Evolutionary conservation across 30 jellyfish, hydroid and myxozoan genomes (phyloP).

Genomic region (Cassiopea xamachana): DNA sequence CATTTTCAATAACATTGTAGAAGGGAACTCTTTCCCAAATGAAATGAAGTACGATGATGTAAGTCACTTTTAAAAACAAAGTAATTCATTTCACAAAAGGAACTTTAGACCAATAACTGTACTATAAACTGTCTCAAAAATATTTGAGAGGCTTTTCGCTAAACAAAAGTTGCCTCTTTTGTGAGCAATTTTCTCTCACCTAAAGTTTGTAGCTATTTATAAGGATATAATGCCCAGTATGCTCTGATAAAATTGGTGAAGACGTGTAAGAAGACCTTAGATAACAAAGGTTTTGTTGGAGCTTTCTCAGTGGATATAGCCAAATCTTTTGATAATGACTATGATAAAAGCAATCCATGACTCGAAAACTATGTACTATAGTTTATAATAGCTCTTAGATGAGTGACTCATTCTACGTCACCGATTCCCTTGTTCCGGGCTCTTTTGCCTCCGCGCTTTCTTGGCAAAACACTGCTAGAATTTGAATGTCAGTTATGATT

Average conservation of each 20-base stretch:
- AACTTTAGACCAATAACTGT: background rate
- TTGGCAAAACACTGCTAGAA: too few species aligned
- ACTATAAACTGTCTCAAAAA: slow-evolving; percentile 25
- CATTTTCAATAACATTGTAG: background rate
- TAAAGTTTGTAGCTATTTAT: slow-evolving; percentile 37
- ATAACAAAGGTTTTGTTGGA: slow-evolving; percentile 39
- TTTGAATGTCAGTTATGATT: too few species aligned
- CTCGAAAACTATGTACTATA: too few species aligned
- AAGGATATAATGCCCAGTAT: slow-evolving; percentile 45
- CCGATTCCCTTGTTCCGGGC: too few species aligned
- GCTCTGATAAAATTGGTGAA: slow-evolving; percentile 33
- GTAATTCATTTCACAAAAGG: background rate
- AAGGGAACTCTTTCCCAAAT: background rate
- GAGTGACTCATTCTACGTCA: too few species aligned
- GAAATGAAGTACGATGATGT: slow-evolving; percentile 9
- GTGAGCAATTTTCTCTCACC: slow-evolving; percentile 43
- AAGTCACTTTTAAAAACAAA: background rate
- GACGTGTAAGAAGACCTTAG: slow-evolving; percentile 53
- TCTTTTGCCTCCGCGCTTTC: too few species aligned
- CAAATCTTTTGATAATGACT: background rate
- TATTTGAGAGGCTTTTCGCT: slow-evolving; percentile 45
- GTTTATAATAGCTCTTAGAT: too few species aligned
- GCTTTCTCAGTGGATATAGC: background rate
- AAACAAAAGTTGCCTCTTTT: slow-evolving; percentile 1
- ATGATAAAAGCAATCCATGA: too few species aligned